phyloP scores from a whole-genome alignment of 2,113 vertebrate genomes.

The Pagrus major region DNA sequence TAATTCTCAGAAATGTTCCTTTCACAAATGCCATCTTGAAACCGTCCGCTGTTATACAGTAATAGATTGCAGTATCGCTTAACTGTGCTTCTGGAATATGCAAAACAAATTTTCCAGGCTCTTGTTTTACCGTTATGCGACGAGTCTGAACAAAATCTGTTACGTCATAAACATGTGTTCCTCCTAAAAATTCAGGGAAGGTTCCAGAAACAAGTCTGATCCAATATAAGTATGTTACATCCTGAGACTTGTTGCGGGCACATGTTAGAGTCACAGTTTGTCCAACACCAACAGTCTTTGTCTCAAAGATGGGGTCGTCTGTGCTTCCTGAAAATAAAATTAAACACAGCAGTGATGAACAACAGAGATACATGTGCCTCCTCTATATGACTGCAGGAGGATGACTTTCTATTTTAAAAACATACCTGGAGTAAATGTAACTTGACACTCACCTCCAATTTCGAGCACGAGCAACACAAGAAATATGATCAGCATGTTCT shows the following conservation, averaged over 20 bases:
- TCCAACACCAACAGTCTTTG: constrained; percentile 27
- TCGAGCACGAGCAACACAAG: constrained; percentile 1
- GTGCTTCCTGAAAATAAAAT: constrained; percentile 32
- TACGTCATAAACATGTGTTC: fast-evolving
- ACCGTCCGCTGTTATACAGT: constrained; percentile 14
- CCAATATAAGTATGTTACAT: constrained; percentile 21
- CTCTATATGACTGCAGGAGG: too few relatives aligned
- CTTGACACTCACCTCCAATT: background rate
- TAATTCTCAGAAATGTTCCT: constrained; percentile 33
- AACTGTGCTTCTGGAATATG: background rate
- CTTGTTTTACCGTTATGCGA: background rate
- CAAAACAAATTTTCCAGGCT: constrained; percentile 1
- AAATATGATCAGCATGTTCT: background rate
- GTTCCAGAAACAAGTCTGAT: constrained; percentile 44
- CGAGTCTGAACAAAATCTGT: background rate
- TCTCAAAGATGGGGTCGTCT: background rate
- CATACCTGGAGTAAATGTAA: background rate
- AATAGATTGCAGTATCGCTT: constrained; percentile 61
- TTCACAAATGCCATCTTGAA: background rate
- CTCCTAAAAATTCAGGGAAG: constrained; percentile 19
- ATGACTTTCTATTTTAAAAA: too few relatives aligned
- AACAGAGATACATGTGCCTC: background rate
- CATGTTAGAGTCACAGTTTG: constrained; percentile 54
- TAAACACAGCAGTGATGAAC: background rate
- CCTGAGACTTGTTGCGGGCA: fast-evolving